A percentile compares a stretch with the other conserved stretches of the same genome.
phyloP scores from a whole-genome alignment of 2,888 invertebrate species.

The Amphipoea oculea region DNA sequence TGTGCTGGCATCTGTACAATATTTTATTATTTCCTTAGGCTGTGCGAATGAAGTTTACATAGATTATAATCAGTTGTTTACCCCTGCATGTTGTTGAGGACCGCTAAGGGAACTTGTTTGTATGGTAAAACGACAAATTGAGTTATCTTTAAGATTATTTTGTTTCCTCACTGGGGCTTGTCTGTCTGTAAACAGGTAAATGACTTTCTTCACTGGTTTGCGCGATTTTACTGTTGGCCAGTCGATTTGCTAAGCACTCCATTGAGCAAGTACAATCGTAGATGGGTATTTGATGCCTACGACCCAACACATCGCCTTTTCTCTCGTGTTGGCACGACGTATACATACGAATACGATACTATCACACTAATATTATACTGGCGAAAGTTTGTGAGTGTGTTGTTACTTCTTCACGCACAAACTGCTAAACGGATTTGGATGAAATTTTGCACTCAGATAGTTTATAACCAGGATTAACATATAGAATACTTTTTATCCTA shows the following conservation, averaged over 20 bases:
- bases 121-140: constrained; percentile 37
- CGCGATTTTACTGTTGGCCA: background rate
- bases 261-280: background rate
- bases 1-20: background rate
- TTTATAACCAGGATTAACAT: too few species aligned
- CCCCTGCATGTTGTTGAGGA: constrained; percentile 5
- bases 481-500: too few species aligned
- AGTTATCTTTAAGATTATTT: constrained; percentile 34
- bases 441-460: too few species aligned
- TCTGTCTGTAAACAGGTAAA: constrained; percentile 8
- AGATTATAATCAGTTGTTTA: constrained; percentile 55
- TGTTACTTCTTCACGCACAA: too few species aligned
- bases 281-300: background rate
- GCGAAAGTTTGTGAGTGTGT: too few species aligned
- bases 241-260: constrained; percentile 9
- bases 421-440: too few species aligned
- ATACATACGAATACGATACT: background rate
- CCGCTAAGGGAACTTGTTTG: constrained; percentile 39
- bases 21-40: constrained; percentile 36
- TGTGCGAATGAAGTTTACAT: constrained; percentile 35
- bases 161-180: constrained; percentile 5
- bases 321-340: background rate
- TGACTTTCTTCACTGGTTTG: constrained; percentile 4
- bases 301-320: background rate
- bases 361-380: background rate